Base-by-base conservation (phyloP, 2,113 vertebrate genomes). In the Eonycteris spelaea region DNA sequence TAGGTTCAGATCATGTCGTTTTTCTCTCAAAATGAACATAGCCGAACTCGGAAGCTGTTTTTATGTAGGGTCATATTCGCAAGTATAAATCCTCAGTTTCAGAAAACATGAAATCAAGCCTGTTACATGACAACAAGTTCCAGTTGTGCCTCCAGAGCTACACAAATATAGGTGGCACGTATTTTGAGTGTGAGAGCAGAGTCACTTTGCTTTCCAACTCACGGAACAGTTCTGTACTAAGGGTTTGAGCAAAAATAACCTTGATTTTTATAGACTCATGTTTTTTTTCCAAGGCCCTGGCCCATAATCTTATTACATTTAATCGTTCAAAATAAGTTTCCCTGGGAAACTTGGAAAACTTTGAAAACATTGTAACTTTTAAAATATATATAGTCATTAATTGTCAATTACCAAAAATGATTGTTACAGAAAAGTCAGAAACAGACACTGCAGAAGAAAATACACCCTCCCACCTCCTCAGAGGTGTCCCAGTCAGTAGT, bases 181-280 rank as follows among this genome's bases (percentile, higher is more conserved):
- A 10, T 24, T 74, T 22, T 1, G 38, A 43, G 35, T 4, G 12
- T 40, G 57, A 91, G 79, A 71, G 40, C 16, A 10, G 70, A 16
- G 5, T n/a, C 16, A 43, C 74, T 86, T 45, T 18, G 21, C 10
- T 40, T 87, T 65, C 89, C 85, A n/a, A 15, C 55, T 8, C 91
- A 75, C 18, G 28, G 74, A 82, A 28, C 53, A 19, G 40, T 22
- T 77, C 75, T 3, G 18, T 33, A 38, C 43, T 9, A 35, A 45
- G 65, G 90, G 38, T 24, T 0, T 9, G 86, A 74, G 73, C 94
- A 97, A 97, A 97, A 97, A 97, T 96, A 97, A 85, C 87, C 87
- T 92, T 14, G 65, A 59, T 91, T 98, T 98, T 97, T 97, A 97
- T 97, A 98, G 96, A 88, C 92, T 67, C 71, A 59, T 53, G 55